A percentile compares a stretch with the other conserved stretches of the same genome.
These are phyloP conservation scores for Sebastes taczanowskii DNA, from an alignment of 2,797 vertebrate genomes.

Conservation along the genomic window DNA sequence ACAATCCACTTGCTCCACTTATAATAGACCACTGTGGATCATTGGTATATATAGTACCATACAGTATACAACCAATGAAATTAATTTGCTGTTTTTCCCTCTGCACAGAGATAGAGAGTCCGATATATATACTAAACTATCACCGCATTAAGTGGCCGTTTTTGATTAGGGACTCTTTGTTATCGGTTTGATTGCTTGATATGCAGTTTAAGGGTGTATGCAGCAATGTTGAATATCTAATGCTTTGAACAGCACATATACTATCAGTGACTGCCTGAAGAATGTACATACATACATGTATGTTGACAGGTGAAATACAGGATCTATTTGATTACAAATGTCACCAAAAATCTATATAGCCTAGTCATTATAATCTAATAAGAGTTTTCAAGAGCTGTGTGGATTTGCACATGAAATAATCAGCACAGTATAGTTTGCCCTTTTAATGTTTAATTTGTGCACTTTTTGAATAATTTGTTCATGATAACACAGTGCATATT, in stretches of 20 bases:
- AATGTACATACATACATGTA: neutral
- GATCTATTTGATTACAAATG: neutral
- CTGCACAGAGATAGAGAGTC: neutral
- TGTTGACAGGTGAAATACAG: neutral
- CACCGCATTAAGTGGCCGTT: neutral
- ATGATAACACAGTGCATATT: neutral
- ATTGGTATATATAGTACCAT: neutral
- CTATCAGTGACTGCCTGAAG: slow-evolving; percentile 19
- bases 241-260: slow-evolving; percentile 28
- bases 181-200: slow-evolving; percentile 10
- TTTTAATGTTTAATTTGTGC: neutral
- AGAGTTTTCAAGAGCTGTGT: neutral
- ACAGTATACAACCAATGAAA: neutral
- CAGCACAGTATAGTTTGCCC: neutral
- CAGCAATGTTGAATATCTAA: slow-evolving; percentile 13
- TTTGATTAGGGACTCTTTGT: neutral
- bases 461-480: neutral
- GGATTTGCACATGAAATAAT: neutral
- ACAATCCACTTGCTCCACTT: neutral
- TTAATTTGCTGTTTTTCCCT: neutral
- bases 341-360: neutral
- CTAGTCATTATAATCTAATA: neutral
- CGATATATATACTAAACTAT: neutral
- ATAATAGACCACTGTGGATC: neutral
- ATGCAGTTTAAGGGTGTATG: neutral